Evolutionary conservation across 1,140 invertebrate genomes (phyloP), one percentile per base, ranked within the genome.

Genomic region (Drosophila insularis): DNA sequence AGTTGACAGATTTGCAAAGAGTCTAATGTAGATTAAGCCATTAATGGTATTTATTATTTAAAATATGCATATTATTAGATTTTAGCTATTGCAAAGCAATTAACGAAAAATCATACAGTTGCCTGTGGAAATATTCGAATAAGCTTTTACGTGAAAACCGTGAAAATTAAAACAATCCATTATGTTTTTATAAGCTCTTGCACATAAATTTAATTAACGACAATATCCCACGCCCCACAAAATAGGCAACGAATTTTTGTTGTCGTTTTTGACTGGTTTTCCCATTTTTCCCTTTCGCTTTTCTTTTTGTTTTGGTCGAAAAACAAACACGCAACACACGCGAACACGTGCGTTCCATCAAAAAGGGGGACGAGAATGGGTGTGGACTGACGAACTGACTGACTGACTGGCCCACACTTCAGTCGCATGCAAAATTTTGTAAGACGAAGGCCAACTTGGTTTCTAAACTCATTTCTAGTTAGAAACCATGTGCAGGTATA

Each of bases 201-300:
- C 37, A 17, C 67, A 66, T 78, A 78, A 64, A 78, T 78, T 74
- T 40, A 71, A 71, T 78, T 78, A 78, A 71, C 63, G 39, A 64
- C 54, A 68, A 65, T 37, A 37, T 37, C 11, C 11, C 35, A 37
- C 11, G 35, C 35, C 35, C 35, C 3, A 11, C 35, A 37, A 37
- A 37, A 37, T 37, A 13, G 10, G 10, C 35, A 37, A 37, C 56
- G 43, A 50, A 50, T 19, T 50, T 50, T 50, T 17, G n/a, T 50
- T 50, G 7, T 50, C 17, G 43, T 56, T 63, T 8, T 58, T 43
- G 17, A 32, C 50, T 46, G 14, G 43, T 50, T 50, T 19, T 11
- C 10, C 35, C 43, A 50, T 50, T 21, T 19, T 50, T 10, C 8
- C 8, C 17, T 2, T 21, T 46, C 19, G 14, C 8, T 46, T 19